Percentiles rank a stretch among this genome's conserved stretches.
phyloP scores from a whole-genome alignment of 1,140 invertebrate genomes.

The Lepidurus packardi region DNA sequence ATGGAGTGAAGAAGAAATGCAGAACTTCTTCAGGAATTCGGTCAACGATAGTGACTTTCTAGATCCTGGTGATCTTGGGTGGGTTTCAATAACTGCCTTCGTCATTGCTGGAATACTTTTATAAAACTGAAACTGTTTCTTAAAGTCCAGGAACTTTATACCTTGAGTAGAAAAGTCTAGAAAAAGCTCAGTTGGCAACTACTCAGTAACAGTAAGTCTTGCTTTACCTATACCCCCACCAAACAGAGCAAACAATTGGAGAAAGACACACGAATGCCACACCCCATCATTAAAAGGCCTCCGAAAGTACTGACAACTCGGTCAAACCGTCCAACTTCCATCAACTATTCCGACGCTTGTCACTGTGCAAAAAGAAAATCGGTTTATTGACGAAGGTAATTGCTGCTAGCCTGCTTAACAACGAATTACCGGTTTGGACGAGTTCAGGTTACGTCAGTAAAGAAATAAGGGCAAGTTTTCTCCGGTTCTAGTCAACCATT shows the following conservation, averaged over 20 bases:
- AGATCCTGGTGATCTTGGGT: neutral
- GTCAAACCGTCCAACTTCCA: no score
- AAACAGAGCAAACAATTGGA: neutral
- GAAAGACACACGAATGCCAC: neutral
- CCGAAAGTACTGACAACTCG: neutral
- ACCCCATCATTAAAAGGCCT: neutral
- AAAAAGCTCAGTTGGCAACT: neutral
- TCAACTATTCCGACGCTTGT: no score
- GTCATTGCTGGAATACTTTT: neutral
- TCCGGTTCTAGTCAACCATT: no score
- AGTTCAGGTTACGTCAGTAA: no score
- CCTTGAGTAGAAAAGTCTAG: neutral
- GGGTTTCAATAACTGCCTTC: neutral
- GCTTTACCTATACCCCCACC: neutral
- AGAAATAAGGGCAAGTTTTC: no score
- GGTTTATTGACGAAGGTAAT: no score
- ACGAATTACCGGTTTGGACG: no score
- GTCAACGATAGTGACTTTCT: neutral
- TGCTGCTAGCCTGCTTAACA: no score
- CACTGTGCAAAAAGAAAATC: no score
- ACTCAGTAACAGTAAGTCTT: no score
- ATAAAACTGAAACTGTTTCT: neutral
- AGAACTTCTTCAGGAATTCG: neutral
- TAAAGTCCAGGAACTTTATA: neutral
- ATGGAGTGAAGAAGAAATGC: conserved; percentile 3